A percentile compares a stretch with the other conserved stretches of the same genome.
These are phyloP conservation scores for Eleutherodactylus coqui DNA, from an alignment of 2,797 vertebrate genomes.

Conservation along the genomic window DNA sequence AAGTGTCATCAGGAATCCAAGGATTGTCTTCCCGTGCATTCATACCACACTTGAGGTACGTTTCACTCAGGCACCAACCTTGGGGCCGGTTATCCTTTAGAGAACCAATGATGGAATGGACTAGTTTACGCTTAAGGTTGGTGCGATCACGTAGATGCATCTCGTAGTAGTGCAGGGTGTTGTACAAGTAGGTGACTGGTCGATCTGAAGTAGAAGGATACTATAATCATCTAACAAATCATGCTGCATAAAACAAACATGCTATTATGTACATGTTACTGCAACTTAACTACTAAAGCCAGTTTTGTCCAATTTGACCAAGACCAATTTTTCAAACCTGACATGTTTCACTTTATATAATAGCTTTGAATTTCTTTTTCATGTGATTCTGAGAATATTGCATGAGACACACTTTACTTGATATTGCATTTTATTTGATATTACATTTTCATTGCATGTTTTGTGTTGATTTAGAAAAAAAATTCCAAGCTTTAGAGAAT, in stretches of 20 bases:
- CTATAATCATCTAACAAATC: neutral
- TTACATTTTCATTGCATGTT: too few species aligned
- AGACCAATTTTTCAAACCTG: too few species aligned
- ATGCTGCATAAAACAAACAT: neutral
- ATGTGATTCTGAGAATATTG: too few species aligned
- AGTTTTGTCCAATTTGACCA: too few species aligned
- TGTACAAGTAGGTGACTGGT: conserved; percentile 98
- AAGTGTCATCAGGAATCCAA: conserved; percentile 96
- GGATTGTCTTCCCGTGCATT: conserved; percentile 92
- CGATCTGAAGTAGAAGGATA: conserved; percentile 80
- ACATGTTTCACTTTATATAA: too few species aligned
- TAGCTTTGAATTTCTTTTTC: too few species aligned
- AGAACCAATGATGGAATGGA: conserved; percentile 96
- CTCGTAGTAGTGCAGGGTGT: conserved; percentile 98
- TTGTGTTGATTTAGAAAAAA: too few species aligned
- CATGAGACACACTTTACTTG: too few species aligned
- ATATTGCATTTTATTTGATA: too few species aligned
- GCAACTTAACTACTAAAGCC: too few species aligned
- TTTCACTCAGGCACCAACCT: conserved; percentile 97
- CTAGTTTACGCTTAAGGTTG: conserved; percentile 94
- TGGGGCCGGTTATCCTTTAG: conserved; percentile 95
- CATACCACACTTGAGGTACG: conserved; percentile 94
- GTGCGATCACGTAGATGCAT: conserved; percentile 91
- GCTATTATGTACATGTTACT: neutral
- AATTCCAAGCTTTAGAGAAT: too few species aligned